Evolutionary conservation across 1,140 invertebrate genomes (phyloP), one percentile per base, ranked within the genome.

Genomic region (Drosophila willistoni): DNA sequence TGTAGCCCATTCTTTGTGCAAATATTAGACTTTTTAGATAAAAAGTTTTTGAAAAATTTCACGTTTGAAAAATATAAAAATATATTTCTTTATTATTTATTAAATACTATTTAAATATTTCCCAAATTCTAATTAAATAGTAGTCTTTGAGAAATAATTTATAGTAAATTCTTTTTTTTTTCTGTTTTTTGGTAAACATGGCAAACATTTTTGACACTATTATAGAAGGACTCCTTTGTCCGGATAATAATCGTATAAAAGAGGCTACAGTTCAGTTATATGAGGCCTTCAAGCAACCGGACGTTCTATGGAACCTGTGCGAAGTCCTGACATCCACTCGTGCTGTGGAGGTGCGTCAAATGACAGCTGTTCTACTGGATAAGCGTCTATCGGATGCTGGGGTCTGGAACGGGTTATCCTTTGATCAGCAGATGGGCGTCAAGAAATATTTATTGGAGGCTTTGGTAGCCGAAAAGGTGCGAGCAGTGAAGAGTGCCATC

Each of bases 301-400:
- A 94, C 56, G 93, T 94, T 9, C 91, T 94, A 73, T 89, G 92
- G 33, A 92, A 92, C 10, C 86, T 96, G 56, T 95, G 94, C 73
- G 93, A 94, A 72, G 92, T 95, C 10, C 79, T 95, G 19, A 92
- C 93, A 1, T 92, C 93, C 0, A 94, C 93, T 2, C 61, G 77
- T 13, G 94, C 93, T 77, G 77, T 93, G 0, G 93, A 95, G 92
- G 93, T 96, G 17, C 92, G 95, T 57, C 95, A 96, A 81, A 95
- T 95, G 84, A 94, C 95, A 25, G 94, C 94, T 42, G 93, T 96
- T 44, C 81, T 96, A 10, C 91, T 96, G 3, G 91, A 94, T 25
- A 95, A 94, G 80, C 93, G 94, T 69, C 93, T 95, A 9, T 76
- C 73, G 1, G 36, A 39, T 5, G 1, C 95, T 95, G 92, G 93